phyloP scores from a whole-genome alignment of 2,113 vertebrate species.

The Neotoma lepida region DNA sequence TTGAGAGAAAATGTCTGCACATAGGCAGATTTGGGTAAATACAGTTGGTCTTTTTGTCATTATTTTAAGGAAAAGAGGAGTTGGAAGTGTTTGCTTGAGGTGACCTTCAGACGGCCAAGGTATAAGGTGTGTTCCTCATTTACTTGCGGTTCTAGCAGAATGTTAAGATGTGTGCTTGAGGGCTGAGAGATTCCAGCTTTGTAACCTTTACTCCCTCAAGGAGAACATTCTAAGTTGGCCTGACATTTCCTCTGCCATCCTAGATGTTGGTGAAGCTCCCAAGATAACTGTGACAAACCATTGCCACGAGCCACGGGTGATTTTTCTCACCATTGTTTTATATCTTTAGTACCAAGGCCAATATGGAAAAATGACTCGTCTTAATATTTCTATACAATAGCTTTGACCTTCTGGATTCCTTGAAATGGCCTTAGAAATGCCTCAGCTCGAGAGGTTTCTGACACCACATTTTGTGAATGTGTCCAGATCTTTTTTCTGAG shows the following conservation, averaged over 20 bases:
- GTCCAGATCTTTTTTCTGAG: background rate
- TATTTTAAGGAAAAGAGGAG: background rate
- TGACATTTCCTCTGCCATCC: too few relatives aligned
- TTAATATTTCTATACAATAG: background rate
- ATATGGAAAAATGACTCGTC: background rate
- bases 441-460: background rate
- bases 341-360: background rate
- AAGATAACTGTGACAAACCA: rapidly evolving
- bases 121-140: too few relatives aligned
- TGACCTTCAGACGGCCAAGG: rapidly evolving
- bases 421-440: background rate
- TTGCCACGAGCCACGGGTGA: rapidly evolving
- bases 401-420: background rate
- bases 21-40: background rate
- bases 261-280: background rate
- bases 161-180: background rate
- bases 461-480: background rate
- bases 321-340: background rate
- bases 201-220: background rate
- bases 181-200: background rate
- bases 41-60: background rate
- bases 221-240: background rate
- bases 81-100: background rate
- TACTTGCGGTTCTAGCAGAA: background rate
- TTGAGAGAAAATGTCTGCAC: background rate